These are phyloP conservation scores for Oryctes rhinoceros DNA, from an alignment of 1,140 invertebrate genomes.

Conservation along the genomic window DNA sequence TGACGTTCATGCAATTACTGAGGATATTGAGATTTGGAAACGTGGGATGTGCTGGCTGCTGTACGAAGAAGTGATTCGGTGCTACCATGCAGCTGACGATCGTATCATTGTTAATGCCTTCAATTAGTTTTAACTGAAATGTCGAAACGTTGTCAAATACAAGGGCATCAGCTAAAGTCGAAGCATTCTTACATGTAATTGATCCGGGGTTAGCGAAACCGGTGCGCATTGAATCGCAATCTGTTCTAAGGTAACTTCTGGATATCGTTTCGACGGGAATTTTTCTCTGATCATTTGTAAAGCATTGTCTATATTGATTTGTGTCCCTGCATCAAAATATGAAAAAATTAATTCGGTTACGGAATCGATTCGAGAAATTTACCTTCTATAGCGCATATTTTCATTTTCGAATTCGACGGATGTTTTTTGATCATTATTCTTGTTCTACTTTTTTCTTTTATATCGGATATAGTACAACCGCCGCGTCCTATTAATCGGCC, in stretches of 20 bases:
- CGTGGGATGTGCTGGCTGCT: slow-evolving; percentile 92
- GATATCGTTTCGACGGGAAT: slow-evolving; percentile 82
- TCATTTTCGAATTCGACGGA: slow-evolving; percentile 72
- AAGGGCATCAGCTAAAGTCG: background rate
- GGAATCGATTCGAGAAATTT: slow-evolving; percentile 36
- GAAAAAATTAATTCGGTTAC: slow-evolving; percentile 51
- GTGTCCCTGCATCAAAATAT: slow-evolving; percentile 65
- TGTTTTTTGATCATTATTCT: slow-evolving; percentile 81
- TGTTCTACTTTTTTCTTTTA: slow-evolving; percentile 81
- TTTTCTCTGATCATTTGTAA: slow-evolving; percentile 83
- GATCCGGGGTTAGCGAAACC: slow-evolving; percentile 68
- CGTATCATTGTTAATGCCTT: slow-evolving; percentile 93
- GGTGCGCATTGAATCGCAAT: slow-evolving; percentile 68
- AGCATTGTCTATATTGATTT: slow-evolving; percentile 79
- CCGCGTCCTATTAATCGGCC: slow-evolving; percentile 88
- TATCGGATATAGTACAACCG: slow-evolving; percentile 81
- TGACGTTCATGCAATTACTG: slow-evolving; percentile 76
- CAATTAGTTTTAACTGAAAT: slow-evolving; percentile 81
- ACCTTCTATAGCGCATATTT: slow-evolving; percentile 87
- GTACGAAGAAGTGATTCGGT: slow-evolving; percentile 89
- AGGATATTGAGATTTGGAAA: slow-evolving; percentile 82
- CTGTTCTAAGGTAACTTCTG: slow-evolving; percentile 80
- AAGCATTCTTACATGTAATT: slow-evolving; percentile 69
- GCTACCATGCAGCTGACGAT: slow-evolving; percentile 84
- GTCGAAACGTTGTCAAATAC: background rate